These are phyloP conservation scores for Pogoniulus pusillus DNA, from an alignment of 2,797 vertebrate genomes.

Conservation along the genomic window DNA sequence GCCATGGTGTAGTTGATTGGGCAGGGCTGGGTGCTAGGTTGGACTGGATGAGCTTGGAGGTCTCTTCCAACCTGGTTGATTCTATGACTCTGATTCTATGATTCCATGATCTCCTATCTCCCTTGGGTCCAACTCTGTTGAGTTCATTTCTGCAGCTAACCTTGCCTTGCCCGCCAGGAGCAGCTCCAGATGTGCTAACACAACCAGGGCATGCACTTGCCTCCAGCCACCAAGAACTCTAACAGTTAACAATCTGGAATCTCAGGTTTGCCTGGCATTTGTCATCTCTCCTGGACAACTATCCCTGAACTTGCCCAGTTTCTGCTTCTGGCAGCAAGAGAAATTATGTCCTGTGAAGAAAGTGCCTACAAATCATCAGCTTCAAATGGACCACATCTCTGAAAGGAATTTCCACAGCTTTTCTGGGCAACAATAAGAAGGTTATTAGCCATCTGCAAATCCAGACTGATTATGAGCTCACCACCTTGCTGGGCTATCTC, in stretches of 20 bases:
- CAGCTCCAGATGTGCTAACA: background rate
- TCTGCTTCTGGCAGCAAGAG: background rate
- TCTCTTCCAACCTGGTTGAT: no score
- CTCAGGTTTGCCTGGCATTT: background rate
- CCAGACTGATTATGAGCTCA: constrained; percentile 32
- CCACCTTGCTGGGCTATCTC: background rate
- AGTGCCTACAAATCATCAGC: background rate
- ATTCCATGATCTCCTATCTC: background rate
- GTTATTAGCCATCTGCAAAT: constrained; percentile 24
- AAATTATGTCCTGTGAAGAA: background rate
- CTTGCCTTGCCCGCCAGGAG: background rate
- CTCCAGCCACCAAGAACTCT: background rate
- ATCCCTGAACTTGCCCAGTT: background rate
- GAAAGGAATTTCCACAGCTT: constrained; percentile 24
- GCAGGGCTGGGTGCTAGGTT: no score
- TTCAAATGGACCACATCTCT: background rate
- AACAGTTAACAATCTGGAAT: background rate
- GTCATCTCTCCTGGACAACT: background rate
- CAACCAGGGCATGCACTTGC: background rate
- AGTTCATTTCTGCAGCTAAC: background rate
- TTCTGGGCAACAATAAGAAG: background rate
- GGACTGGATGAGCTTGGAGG: no score
- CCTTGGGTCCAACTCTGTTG: background rate
- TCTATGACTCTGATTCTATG: no score
- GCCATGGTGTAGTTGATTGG: no score